Conservation (phyloP, 2,113 vertebrate genomes). For the Morone chrysops region DNA sequence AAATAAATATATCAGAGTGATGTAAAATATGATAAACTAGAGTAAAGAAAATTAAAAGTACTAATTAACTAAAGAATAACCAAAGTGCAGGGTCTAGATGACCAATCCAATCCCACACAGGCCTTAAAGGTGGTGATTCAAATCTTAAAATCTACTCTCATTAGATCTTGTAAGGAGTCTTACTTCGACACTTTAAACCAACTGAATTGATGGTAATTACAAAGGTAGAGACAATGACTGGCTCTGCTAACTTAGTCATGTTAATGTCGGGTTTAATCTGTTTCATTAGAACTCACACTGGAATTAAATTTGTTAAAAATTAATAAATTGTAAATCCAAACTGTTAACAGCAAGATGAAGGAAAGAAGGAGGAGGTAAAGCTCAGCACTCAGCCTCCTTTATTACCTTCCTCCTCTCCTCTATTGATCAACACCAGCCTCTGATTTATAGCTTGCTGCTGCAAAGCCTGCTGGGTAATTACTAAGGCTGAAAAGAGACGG, state of each 20-base stretch:
- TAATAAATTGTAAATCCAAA: conserved; percentile 38
- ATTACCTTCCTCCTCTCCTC: conserved; percentile 77
- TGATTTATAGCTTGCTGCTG: conserved; percentile 80
- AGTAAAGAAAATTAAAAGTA: background rate
- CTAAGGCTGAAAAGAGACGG: conserved; percentile 74
- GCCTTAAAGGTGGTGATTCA: conserved; percentile 12
- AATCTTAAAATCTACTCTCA: background rate
- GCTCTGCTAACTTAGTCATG: conserved; percentile 6
- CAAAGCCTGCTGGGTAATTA: conserved; percentile 83
- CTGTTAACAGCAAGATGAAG: conserved; percentile 53
- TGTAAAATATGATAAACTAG: background rate
- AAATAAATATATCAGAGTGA: background rate
- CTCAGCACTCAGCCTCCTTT: conserved; percentile 68
- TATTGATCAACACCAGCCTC: conserved; percentile 81
- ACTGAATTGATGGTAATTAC: conserved; percentile 17
- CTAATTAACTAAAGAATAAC: too few species aligned
- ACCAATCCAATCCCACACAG: background rate
- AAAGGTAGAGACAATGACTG: conserved; percentile 8
- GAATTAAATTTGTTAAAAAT: conserved; percentile 4
- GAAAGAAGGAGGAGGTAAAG: conserved; percentile 55
- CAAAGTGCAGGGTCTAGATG: too few species aligned
- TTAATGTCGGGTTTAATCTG: conserved; percentile 22
- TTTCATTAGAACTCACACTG: conserved; percentile 39
- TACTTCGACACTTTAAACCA: conserved; percentile 4
- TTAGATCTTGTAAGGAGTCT: background rate